Conservation (phyloP, 2,113 vertebrate genomes). For the Mastomys coucha region DNA sequence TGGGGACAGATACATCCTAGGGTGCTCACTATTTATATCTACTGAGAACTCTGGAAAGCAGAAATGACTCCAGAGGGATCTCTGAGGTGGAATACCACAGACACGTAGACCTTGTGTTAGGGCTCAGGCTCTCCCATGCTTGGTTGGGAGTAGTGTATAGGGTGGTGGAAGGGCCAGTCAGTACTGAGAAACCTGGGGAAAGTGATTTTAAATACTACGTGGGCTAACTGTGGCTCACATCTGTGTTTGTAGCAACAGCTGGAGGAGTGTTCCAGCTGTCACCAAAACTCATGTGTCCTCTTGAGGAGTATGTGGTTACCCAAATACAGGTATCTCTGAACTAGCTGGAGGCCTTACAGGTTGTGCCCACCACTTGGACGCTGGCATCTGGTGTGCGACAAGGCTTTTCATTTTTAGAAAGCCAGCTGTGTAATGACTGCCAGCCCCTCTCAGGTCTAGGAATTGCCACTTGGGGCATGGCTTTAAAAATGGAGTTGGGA, state of each 20-base stretch:
- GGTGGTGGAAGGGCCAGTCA: too few species aligned
- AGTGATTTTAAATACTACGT: too few species aligned
- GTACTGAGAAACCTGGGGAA: background rate
- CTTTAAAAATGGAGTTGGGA: background rate
- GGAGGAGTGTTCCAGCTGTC: background rate
- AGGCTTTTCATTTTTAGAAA: background rate
- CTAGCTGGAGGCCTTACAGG: background rate
- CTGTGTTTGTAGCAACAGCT: background rate
- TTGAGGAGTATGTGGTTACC: background rate
- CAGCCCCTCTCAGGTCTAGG: background rate
- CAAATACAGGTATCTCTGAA: background rate
- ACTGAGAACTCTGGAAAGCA: background rate
- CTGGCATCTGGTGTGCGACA: background rate
- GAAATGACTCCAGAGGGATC: background rate
- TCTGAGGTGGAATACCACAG: background rate
- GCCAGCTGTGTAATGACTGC: background rate
- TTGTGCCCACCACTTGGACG: background rate
- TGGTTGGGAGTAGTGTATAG: background rate
- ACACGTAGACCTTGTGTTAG: rapidly evolving
- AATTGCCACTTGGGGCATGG: background rate
- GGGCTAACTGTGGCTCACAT: too few species aligned
- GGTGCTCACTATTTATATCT: background rate
- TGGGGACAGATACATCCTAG: background rate
- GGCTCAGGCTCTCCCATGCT: background rate
- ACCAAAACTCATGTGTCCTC: background rate